Base-by-base conservation (phyloP, 2,888 invertebrate genomes). In the Stegana nigrithorax region DNA sequence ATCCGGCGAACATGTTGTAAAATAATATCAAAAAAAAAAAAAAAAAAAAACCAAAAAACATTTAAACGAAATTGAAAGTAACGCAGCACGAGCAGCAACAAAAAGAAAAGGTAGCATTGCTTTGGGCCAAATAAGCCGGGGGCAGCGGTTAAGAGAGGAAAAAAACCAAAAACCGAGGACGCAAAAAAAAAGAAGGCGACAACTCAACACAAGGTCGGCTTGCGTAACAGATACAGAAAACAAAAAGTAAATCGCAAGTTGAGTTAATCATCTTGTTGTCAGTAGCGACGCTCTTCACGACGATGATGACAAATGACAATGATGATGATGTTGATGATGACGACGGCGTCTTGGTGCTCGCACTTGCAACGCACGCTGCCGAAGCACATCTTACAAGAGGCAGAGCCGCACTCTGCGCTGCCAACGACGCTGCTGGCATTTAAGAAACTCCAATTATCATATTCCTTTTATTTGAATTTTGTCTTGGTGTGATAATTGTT, bases 51-150 rank as follows among this genome's bases (percentile, higher is more conserved):
- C 32, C 21, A 32, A 32, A 32, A 55, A 10, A 8, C 10, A 19
- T 21, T 55, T 8, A 55, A 55, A 55, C 21, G 53, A 55, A 55
- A 55, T 55, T 55, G 53, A 55, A 55, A 55, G 53, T 55, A 53
- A 23, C 23, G 6, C 47, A 51, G 19, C 8, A 7, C 53, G 21
- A 29, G 36, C 4, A 17, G n/a, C 5, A 14, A 12, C 12, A 55
- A 51, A 50, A 50, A 25, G 29, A 26, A 55, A 36, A 55, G 36
- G 53, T 36, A 14, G 17, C 32, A 32, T 26, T 12, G 19, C 36
- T 32, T n/a, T n/a, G 32, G 32, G 19, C 53, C 32, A 55, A 25
- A 19, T 55, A 2, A 21, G 36, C 19, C 36, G 17, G 36, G 23
- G n/a, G 36, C 32, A 14, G 27, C n/a, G 27, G 10, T 8, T 10